Base-by-base conservation (phyloP, 2,797 vertebrate genomes). In the Erethizon dorsatum region DNA sequence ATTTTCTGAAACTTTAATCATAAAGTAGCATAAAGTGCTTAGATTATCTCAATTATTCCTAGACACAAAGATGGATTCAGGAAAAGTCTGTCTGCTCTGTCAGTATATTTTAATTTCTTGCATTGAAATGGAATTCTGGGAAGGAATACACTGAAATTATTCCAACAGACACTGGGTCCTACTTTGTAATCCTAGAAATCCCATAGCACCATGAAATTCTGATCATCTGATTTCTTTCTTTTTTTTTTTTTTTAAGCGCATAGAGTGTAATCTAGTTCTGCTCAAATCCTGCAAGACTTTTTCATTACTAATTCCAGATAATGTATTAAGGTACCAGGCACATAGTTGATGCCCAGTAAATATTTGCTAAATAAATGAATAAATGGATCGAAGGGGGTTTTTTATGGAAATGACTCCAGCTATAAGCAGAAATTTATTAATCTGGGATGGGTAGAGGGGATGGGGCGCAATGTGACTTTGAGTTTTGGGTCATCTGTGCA, bases 71-170 rank as follows among this genome's bases (percentile, higher is more conserved):
- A 95, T 82, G 6, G 17, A 56, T 45, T 15, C 14, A 41, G 90
- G 41, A 47, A 97, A 82, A 41, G 14, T 3, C 1, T 71, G 6
- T 90, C 52, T 79, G 33, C 6, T 45, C 90, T 97, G 47, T 90
- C 61, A 47, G 15, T 41, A 41, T 37, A 65, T 78, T 92, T 95
- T 77, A 47, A 56, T 75, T 88, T 88, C 84, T 90, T 52, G 22
- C 59, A 2, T 31, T 47, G n/a, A 93, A 83, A 75, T 88, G 20
- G 45, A 91, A 87, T 87, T 90, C 52, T 78, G 91, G 89, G 57
- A 47, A 91, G 31, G 63, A 79, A 69, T 50, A 18, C 57, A 47
- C 13, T 18, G 31, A 84, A 95, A 80, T 37, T 85, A 80, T 69
- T 84, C 65, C 45, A 80, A 54, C 22, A 84, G 75, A 17, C 14